These are phyloP conservation scores for Mesitornis unicolor DNA, from an alignment of 2,113 vertebrate species.

Conservation along the genomic window DNA sequence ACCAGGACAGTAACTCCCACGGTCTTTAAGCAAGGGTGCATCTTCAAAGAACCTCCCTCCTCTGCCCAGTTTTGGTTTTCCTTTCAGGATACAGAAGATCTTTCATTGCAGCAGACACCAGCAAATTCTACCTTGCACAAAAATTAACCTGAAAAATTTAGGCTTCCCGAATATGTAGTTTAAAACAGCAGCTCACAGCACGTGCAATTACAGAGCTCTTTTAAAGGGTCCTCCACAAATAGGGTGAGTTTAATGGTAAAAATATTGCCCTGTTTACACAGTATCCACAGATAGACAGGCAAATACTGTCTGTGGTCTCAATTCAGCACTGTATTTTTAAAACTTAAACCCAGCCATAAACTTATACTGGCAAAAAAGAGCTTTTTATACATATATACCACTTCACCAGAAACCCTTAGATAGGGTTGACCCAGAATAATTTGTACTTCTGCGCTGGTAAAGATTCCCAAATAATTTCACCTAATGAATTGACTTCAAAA, in stretches of 20 bases:
- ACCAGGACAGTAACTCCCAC: background rate
- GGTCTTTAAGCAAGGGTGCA: background rate
- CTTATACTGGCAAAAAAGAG: background rate
- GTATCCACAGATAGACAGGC: background rate
- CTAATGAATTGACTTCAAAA: background rate
- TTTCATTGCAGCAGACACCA: background rate
- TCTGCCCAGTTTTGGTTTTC: background rate
- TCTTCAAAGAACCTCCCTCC: background rate
- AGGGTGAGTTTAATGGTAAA: background rate
- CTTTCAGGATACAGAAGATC: background rate
- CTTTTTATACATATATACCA: background rate
- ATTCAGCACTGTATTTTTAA: background rate
- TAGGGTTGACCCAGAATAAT: background rate
- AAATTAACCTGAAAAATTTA: background rate
- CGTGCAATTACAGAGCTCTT: background rate
- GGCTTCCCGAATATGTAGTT: background rate
- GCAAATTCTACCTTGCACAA: background rate
- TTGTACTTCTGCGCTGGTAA: background rate
- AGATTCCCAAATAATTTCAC: background rate
- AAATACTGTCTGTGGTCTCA: background rate
- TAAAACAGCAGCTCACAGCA: background rate
- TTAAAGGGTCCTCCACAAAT: background rate
- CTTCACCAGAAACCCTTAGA: background rate
- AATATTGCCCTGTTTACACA: background rate
- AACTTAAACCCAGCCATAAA: background rate